These are phyloP conservation scores for Erpornis zantholeuca DNA, from an alignment of 2,113 vertebrate genomes.

Conservation along the genomic window DNA sequence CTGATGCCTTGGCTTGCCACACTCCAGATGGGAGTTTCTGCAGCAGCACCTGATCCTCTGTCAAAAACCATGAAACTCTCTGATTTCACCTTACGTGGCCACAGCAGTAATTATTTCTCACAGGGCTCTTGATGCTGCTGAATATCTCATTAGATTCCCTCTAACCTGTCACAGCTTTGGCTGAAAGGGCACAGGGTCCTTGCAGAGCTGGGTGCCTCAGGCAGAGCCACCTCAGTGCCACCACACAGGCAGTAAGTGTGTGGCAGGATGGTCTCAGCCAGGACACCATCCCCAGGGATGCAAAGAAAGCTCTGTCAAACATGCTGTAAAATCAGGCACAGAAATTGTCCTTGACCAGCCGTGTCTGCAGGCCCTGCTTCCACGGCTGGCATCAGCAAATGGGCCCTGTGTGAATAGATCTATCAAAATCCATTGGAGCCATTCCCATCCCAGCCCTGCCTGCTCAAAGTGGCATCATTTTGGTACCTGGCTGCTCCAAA, in stretches of 20 bases:
- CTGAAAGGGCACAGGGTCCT: background rate
- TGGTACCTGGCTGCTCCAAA: background rate
- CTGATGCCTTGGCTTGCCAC: fast-evolving
- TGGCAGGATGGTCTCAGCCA: background rate
- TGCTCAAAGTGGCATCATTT: background rate
- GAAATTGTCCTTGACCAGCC: background rate
- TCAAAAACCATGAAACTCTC: background rate
- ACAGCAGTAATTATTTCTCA: background rate
- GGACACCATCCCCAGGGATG: fast-evolving
- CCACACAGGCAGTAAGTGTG: fast-evolving
- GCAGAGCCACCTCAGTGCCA: fast-evolving
- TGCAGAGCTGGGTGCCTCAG: fast-evolving
- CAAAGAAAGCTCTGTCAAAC: background rate
- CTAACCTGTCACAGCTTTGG: background rate
- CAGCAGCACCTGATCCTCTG: background rate
- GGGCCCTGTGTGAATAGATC: background rate
- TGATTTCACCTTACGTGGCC: background rate
- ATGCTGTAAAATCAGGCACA: background rate
- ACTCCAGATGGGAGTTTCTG: background rate
- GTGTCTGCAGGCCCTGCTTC: fast-evolving
- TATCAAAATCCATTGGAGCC: background rate
- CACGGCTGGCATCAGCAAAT: background rate
- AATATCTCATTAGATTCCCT: background rate
- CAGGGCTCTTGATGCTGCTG: background rate
- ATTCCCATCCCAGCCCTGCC: background rate